Conservation (phyloP, 2,113 vertebrate species). For the Macrotis lagotis region DNA sequence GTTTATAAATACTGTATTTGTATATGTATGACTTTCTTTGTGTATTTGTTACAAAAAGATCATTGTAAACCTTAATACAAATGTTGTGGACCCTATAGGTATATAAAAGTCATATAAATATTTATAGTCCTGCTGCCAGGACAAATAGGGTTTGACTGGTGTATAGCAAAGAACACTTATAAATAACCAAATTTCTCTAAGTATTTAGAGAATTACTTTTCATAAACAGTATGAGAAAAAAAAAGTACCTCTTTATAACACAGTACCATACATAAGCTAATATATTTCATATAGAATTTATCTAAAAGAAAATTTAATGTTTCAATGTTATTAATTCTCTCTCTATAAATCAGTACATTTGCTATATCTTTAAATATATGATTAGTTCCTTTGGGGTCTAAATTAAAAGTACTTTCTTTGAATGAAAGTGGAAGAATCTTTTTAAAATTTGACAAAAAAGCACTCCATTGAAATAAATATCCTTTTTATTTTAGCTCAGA, state of each 20-base stretch:
- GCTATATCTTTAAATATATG: background rate
- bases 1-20: background rate
- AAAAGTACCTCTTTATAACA: background rate
- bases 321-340: background rate
- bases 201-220: no score
- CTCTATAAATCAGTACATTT: background rate
- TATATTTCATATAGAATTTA: background rate
- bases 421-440: background rate
- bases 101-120: background rate
- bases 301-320: background rate
- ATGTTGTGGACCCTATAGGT: background rate
- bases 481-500: background rate
- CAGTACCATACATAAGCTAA: background rate
- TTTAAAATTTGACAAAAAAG: background rate
- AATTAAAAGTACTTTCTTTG: background rate
- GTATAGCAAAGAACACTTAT: background rate
- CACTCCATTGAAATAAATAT: background rate
- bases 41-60: background rate
- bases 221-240: background rate
- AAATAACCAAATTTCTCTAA: background rate
- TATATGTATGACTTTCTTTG: background rate
- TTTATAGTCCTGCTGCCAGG: background rate
- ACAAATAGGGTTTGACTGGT: background rate
- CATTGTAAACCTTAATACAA: background rate
- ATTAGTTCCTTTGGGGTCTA: background rate